phyloP scores from a whole-genome alignment of 2,113 vertebrate genomes.

The Xyliphius kryptos region DNA sequence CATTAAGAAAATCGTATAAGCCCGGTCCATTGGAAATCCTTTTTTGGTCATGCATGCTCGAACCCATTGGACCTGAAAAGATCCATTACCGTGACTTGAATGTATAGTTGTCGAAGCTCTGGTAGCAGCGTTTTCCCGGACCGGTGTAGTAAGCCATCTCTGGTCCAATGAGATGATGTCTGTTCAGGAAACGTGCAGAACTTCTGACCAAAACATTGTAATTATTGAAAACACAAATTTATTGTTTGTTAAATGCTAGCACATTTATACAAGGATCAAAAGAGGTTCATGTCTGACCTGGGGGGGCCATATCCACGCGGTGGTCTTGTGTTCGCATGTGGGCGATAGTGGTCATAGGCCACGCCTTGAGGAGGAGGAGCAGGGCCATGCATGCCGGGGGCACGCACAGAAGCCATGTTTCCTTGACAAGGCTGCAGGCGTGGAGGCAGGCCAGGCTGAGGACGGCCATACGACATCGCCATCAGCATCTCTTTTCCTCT shows the following conservation, averaged over 20 bases:
- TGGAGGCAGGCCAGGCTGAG: slow-evolving; percentile 62
- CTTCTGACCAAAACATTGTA: slow-evolving; percentile 49
- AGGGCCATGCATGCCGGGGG: slow-evolving; percentile 47
- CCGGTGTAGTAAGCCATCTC: slow-evolving; percentile 63
- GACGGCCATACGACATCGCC: slow-evolving; percentile 65
- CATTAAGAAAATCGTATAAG: too few relatives aligned
- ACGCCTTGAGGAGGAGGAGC: slow-evolving; percentile 47
- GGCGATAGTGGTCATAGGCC: slow-evolving; percentile 65
- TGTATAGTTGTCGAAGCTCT: slow-evolving; percentile 67
- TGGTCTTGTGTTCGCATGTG: slow-evolving; percentile 61
- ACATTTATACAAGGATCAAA: too few relatives aligned
- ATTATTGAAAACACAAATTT: not conserved
- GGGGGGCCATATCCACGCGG: slow-evolving; percentile 65
- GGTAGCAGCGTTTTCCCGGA: slow-evolving; percentile 66
- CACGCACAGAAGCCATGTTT: slow-evolving; percentile 48
- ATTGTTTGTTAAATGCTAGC: too few relatives aligned
- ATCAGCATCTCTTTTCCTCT: slow-evolving; percentile 78
- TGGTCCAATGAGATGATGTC: slow-evolving; percentile 57
- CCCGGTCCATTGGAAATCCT: too few relatives aligned
- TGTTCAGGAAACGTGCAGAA: slow-evolving; percentile 62
- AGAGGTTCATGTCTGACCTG: slow-evolving; percentile 63
- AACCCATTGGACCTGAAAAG: too few relatives aligned
- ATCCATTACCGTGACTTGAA: slow-evolving; percentile 66
- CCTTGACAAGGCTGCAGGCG: slow-evolving; percentile 68
- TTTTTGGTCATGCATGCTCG: too few relatives aligned